phyloP scores from a whole-genome alignment of 2,888 invertebrate genomes.

The Lasioglossum vierecki region DNA sequence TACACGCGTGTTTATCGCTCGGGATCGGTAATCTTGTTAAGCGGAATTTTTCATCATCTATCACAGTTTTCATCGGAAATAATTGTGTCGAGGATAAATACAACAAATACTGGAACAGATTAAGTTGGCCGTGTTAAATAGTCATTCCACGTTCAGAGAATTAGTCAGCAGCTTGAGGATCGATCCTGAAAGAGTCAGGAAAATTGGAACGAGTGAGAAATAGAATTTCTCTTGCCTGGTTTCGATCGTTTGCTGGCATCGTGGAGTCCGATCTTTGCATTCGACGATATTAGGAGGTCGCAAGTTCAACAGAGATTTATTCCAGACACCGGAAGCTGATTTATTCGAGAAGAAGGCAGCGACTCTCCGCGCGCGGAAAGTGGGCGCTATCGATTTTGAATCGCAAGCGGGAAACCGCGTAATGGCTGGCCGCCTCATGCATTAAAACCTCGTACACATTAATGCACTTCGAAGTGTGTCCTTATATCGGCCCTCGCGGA shows the following conservation, averaged over 20 bases:
- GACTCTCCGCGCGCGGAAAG: neutral
- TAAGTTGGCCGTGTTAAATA: neutral
- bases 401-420: constrained; percentile 24
- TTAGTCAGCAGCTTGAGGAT: neutral
- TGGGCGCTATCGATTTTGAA: constrained; percentile 18
- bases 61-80: neutral
- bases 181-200: neutral
- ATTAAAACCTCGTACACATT: constrained; percentile 39
- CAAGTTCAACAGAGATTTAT: constrained; percentile 2
- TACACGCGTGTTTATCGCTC: neutral
- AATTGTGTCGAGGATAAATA: neutral
- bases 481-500: neutral
- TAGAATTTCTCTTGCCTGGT: neutral
- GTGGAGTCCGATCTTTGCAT: neutral
- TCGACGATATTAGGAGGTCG: neutral
- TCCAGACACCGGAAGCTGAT: neutral
- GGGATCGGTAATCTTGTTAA: neutral
- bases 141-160: neutral
- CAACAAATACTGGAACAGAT: neutral
- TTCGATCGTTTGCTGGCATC: neutral
- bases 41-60: neutral
- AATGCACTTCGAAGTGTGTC: constrained; percentile 28
- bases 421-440: constrained; percentile 41
- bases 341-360: neutral
- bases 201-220: neutral